Base-by-base conservation (phyloP, 2,888 invertebrate genomes). In the Eumacrocentrus americanus region DNA sequence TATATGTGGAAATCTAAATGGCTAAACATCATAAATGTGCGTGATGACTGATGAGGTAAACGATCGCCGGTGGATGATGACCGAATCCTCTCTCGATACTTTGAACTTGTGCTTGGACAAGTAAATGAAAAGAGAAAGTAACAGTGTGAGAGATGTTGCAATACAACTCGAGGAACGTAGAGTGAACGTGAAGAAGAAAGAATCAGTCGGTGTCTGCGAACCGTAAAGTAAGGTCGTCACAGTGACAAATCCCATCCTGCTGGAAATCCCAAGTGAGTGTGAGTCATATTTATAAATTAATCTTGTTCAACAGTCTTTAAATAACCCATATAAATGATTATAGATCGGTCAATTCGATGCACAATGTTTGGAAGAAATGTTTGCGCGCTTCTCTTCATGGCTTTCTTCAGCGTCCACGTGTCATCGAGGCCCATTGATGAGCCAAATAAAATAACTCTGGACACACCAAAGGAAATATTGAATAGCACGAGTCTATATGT, bases 101-200 rank as follows among this genome's bases (percentile, higher is more conserved):
- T 60, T 53, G 52, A 48, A 50, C 44, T 60, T 56, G 62, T 20
- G 46, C 51, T 50, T 58, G 58, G n/a, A 6, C 12, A 64, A 66
- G 58, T 53, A 66, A 65, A 70, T 65, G 58, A 66, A 75, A 75
- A 74, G 75, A 68, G 75, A 75, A 75, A 75, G 75, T 70, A 51
- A 54, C 60, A 14, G 38, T 16, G 40, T 22, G 38, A 20, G 54
- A 60, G 52, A 63, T 75, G 70, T 74, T 71, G 75, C 66, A 75
- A 75, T 67, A 65, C 58, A 22, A 44, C 46, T 18, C 50, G 20
- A 61, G 64, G 38, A 47, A 34, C 22, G 51, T 48, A 55, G 64
- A 56, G 53, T 58, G 46, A 53, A 46, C 44, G 55, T 25, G 46
- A 37, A 40, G 56, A 46, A 57, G 40, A 59, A 47, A 59, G 59